Conservation (phyloP, 2,797 vertebrate genomes). For the Gymnopithys bicolor region DNA sequence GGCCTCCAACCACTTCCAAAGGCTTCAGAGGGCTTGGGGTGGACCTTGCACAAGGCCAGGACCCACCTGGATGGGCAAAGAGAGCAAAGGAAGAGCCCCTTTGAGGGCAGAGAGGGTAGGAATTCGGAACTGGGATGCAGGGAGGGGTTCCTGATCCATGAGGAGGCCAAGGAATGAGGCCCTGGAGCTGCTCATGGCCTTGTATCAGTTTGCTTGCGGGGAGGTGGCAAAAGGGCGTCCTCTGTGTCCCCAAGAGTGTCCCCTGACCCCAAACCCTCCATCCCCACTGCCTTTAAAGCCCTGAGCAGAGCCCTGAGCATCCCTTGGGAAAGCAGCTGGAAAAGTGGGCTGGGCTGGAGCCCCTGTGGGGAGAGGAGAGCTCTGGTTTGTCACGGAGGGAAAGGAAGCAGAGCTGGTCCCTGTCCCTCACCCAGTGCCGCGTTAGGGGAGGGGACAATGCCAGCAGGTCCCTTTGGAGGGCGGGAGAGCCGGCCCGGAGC, state of each 20-base stretch:
- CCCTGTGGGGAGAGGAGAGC: background rate
- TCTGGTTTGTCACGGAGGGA: fast-evolving
- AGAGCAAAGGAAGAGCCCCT: background rate
- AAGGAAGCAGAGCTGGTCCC: fast-evolving
- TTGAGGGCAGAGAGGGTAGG: background rate
- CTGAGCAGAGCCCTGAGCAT: background rate
- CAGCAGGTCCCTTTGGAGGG: fast-evolving
- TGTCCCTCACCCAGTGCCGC: fast-evolving
- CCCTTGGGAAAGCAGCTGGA: background rate
- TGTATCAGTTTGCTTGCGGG: fast-evolving
- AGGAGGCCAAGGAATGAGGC: background rate
- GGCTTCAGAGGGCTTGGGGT: background rate
- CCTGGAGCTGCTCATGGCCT: background rate
- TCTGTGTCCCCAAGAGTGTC: background rate
- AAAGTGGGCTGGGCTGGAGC: background rate
- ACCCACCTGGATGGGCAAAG: background rate
- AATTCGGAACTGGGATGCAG: fast-evolving
- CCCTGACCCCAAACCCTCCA: fast-evolving
- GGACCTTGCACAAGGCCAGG: background rate
- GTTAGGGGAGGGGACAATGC: fast-evolving
- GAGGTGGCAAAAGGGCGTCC: background rate
- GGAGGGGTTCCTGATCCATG: background rate
- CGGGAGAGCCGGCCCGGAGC: fast-evolving
- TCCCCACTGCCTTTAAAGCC: fast-evolving
- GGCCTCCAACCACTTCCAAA: fast-evolving